phyloP scores from a whole-genome alignment of 2,113 vertebrate genomes.

The Catharus bicknelli region DNA sequence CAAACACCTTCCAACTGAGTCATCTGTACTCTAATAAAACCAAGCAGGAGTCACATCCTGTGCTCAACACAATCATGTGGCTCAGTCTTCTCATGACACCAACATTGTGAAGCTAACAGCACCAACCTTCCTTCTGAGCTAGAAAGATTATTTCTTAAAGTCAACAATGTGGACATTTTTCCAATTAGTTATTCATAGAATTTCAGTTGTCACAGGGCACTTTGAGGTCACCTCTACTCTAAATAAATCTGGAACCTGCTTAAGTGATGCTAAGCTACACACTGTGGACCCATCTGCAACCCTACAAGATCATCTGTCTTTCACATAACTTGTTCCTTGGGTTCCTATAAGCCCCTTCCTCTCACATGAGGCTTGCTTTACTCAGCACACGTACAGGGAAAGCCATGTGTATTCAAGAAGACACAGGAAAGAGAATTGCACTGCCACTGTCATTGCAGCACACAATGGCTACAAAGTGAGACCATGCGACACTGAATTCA shows the following conservation, averaged over 20 bases:
- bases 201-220: background rate
- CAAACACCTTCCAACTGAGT: background rate
- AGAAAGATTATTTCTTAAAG: background rate
- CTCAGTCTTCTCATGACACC: background rate
- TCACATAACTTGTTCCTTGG: background rate
- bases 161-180: background rate
- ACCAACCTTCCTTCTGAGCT: background rate
- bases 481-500: background rate
- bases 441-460: background rate
- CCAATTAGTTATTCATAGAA: background rate
- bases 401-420: background rate
- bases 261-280: background rate
- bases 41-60: background rate
- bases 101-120: background rate
- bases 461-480: background rate
- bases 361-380: background rate
- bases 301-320: background rate
- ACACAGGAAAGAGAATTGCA: background rate
- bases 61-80: background rate
- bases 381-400: accelerated
- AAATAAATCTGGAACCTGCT: background rate
- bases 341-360: background rate
- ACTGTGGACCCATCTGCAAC: background rate
- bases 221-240: background rate
- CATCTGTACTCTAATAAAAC: background rate